phyloP scores from a whole-genome alignment of 2,797 vertebrate species.

The Lepus oiostolus region DNA sequence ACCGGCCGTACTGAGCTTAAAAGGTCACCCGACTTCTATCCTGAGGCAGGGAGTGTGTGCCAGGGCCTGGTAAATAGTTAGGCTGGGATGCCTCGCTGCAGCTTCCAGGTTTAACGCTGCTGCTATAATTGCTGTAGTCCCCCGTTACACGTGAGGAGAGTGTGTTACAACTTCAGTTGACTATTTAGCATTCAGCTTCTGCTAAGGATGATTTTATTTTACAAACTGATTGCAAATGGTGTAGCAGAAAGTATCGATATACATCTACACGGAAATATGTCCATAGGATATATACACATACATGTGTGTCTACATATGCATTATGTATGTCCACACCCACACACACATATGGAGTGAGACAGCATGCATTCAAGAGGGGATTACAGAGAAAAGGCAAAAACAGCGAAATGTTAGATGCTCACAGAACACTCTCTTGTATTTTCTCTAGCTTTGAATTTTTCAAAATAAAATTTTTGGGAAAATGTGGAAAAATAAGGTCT shows the following conservation, averaged over 20 bases:
- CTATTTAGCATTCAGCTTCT: neutral
- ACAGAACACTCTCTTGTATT: neutral
- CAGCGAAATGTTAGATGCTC: neutral
- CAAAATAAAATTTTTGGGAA: conserved; percentile 29
- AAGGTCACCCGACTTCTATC: neutral
- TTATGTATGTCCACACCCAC: neutral
- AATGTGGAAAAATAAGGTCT: conserved; percentile 3
- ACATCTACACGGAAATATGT: neutral
- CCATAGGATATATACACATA: fast-evolving
- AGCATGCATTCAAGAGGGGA: neutral
- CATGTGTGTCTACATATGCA: neutral
- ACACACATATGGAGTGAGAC: neutral
- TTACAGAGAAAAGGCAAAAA: neutral
- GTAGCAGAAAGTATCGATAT: neutral
- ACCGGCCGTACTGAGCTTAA: neutral
- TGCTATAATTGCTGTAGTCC: neutral
- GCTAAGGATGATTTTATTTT: conserved; percentile 10
- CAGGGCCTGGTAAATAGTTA: conserved; percentile 20
- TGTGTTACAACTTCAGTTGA: conserved; percentile 41
- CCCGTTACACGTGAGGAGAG: neutral
- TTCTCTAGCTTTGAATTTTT: conserved; percentile 27
- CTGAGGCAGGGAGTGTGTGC: neutral
- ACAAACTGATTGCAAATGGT: conserved; percentile 12
- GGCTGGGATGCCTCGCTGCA: neutral
- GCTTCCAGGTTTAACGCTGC: conserved; percentile 14